Evolutionary conservation across 2,888 invertebrate genomes (phyloP).

Genomic region (Lobophora halterata): DNA sequence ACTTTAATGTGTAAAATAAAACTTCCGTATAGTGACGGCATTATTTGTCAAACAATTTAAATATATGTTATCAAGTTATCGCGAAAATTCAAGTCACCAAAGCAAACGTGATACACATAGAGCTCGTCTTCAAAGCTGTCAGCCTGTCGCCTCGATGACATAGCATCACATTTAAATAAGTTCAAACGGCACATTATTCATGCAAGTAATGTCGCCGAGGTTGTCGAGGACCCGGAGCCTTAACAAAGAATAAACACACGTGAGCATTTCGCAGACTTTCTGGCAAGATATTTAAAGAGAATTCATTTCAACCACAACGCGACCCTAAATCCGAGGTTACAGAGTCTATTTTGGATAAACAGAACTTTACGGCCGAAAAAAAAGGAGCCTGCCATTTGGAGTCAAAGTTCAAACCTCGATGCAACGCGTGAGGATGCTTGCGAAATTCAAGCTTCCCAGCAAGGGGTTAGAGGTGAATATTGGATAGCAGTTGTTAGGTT

Average conservation of each 20-base stretch:
- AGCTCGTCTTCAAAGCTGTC: background rate
- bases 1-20: too few relatives aligned
- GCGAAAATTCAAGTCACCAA: too few relatives aligned
- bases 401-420: constrained; percentile 65
- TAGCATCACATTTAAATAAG: constrained; percentile 6
- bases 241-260: constrained; percentile 60
- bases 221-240: constrained; percentile 38
- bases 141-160: too few relatives aligned
- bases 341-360: constrained; percentile 35
- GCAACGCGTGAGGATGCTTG: constrained; percentile 35
- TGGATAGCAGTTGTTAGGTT: constrained; percentile 38
- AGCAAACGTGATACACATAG: background rate
- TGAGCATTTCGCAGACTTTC: constrained; percentile 52
- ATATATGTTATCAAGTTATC: too few relatives aligned
- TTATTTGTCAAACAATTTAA: too few relatives aligned
- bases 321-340: constrained; percentile 32
- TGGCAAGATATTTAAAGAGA: constrained; percentile 43
- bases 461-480: constrained; percentile 39
- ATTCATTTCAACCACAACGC: too few relatives aligned
- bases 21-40: too few relatives aligned
- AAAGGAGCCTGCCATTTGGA: constrained; percentile 50
- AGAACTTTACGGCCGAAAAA: constrained; percentile 31
- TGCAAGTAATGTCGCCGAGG: constrained; percentile 46
- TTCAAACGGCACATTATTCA: constrained; percentile 37
- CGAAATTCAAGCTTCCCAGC: constrained; percentile 36